Evolutionary conservation across 2,797 vertebrate species (phyloP).

Genomic region (Macropus fuliginosus): DNA sequence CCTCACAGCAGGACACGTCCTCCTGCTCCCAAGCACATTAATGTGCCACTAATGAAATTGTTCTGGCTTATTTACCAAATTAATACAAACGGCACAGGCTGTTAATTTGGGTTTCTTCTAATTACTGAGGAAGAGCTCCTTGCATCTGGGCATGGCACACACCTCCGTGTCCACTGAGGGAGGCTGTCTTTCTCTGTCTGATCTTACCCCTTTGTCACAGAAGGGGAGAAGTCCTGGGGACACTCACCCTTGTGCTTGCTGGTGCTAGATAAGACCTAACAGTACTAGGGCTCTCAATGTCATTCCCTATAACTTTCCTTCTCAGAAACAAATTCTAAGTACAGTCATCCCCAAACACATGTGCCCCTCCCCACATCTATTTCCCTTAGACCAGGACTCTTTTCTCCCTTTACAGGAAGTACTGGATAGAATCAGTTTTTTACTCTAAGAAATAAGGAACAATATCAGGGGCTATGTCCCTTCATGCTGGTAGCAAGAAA

Average conservation of each 20-base stretch:
- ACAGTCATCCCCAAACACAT: neutral
- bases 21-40: conserved; percentile 74
- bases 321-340: neutral
- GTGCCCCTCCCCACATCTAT: neutral
- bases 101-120: conserved; percentile 79
- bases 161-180: conserved; percentile 43
- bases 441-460: neutral
- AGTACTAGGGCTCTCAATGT: neutral
- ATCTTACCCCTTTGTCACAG: neutral
- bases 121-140: conserved; percentile 75
- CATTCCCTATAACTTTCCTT: neutral
- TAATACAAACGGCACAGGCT: conserved; percentile 80
- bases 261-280: neutral
- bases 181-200: neutral
- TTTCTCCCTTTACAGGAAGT: neutral
- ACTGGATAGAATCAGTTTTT: neutral
- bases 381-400: neutral
- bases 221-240: neutral
- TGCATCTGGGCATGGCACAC: conserved; percentile 35
- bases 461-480: neutral
- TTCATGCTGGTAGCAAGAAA: neutral
- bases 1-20: conserved; percentile 63
- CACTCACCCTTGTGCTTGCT: neutral
- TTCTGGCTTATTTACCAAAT: conserved; percentile 84
- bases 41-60: conserved; percentile 80